Conservation (phyloP, 1,140 invertebrate species). For the Cyclargus thomasi region DNA sequence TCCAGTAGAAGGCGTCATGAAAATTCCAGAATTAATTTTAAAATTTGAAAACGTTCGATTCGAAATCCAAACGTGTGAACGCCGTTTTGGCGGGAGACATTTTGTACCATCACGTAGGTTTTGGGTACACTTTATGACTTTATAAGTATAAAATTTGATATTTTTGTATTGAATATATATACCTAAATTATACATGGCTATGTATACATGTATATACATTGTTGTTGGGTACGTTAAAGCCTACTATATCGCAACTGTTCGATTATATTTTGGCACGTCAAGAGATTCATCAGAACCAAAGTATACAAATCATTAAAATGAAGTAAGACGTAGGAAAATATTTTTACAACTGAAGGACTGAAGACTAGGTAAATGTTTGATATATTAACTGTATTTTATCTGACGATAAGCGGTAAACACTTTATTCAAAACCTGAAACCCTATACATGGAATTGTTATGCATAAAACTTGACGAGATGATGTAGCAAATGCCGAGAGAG, state of each 20-base stretch:
- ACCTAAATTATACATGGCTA: constrained; percentile 71
- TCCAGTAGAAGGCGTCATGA: constrained; percentile 69
- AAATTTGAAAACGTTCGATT: constrained; percentile 69
- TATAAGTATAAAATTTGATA: constrained; percentile 72
- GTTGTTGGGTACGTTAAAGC: constrained; percentile 72
- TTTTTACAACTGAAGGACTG: constrained; percentile 74
- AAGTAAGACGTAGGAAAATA: constrained; percentile 73
- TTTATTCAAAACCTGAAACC: constrained; percentile 72
- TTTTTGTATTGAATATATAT: constrained; percentile 76
- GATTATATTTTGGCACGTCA: constrained; percentile 74
- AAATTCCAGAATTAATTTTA: constrained; percentile 73
- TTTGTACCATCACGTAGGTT: constrained; percentile 75
- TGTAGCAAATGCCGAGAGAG: background rate
- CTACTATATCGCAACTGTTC: constrained; percentile 74
- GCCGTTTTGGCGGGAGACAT: constrained; percentile 65
- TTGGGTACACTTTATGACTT: constrained; percentile 76
- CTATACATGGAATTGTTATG: constrained; percentile 33
- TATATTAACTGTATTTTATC: constrained; percentile 73
- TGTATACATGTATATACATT: constrained; percentile 75
- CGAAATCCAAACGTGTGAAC: constrained; percentile 55
- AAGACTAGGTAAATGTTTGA: constrained; percentile 75
- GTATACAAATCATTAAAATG: constrained; percentile 74
- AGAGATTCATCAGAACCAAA: constrained; percentile 74
- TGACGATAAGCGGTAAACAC: constrained; percentile 61
- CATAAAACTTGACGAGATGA: background rate